A percentile compares a stretch with the other conserved stretches of the same genome.
Evolutionary conservation across 1,140 invertebrate species (phyloP).

Genomic region (Musca domestica): DNA sequence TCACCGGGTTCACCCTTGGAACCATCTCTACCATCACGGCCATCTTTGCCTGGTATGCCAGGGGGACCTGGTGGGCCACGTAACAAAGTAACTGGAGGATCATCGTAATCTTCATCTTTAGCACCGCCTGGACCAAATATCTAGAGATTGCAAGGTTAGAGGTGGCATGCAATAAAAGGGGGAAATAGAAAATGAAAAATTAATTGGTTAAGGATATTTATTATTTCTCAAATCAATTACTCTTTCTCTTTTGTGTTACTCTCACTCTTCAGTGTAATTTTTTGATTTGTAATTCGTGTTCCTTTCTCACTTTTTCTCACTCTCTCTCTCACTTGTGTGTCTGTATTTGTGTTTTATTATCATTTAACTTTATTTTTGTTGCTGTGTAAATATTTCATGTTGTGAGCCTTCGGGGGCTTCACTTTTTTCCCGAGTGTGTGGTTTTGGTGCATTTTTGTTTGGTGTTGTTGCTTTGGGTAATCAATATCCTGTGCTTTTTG

Average conservation of each 20-base stretch:
- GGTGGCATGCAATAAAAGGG: background rate
- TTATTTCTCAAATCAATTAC: background rate
- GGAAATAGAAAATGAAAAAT: slow-evolving; percentile 14
- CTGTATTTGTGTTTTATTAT: no score
- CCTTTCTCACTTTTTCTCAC: background rate
- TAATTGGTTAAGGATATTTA: background rate
- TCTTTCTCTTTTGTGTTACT: background rate
- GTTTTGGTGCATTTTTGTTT: no score
- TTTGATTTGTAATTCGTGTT: no score
- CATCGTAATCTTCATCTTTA: slow-evolving; percentile 52
- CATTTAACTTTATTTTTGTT: background rate
- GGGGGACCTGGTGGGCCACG: slow-evolving; percentile 60
- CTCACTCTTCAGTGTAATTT: background rate
- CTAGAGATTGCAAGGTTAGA: slow-evolving; percentile 27
- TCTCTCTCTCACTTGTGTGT: background rate
- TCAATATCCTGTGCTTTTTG: no score
- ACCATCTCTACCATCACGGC: slow-evolving; percentile 59
- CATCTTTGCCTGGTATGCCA: slow-evolving; percentile 63
- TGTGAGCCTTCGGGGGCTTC: background rate
- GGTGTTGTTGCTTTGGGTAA: no score
- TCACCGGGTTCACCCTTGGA: slow-evolving; percentile 69
- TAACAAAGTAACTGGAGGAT: slow-evolving; percentile 48
- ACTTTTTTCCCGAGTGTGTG: background rate
- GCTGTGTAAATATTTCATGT: slow-evolving; percentile 6
- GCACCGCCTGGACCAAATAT: slow-evolving; percentile 51